phyloP scores from a whole-genome alignment of 1,140 invertebrate genomes.

The Papilio helenus region DNA sequence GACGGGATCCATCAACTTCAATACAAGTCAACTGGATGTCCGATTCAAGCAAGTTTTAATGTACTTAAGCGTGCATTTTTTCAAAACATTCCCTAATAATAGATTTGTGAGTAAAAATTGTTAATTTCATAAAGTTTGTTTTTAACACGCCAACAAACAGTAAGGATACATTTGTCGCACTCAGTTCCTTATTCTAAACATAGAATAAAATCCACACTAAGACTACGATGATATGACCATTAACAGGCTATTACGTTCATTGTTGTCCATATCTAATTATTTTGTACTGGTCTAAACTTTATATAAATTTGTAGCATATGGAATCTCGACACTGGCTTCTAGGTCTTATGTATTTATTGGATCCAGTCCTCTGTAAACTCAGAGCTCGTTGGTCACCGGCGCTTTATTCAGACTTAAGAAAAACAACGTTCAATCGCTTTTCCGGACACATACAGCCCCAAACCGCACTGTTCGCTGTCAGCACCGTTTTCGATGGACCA shows the following conservation, averaged over 20 bases:
- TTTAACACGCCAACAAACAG: neutral
- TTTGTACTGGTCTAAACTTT: neutral
- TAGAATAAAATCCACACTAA: too few species aligned
- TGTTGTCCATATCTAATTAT: neutral
- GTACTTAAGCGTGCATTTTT: conserved; percentile 62
- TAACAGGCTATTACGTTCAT: neutral
- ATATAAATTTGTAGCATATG: conserved; percentile 54
- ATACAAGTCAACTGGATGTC: conserved; percentile 59
- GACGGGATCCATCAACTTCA: conserved; percentile 60
- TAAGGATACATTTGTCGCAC: too few species aligned
- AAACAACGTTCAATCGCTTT: conserved; percentile 56
- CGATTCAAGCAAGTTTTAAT: conserved; percentile 70
- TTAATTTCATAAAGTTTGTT: neutral
- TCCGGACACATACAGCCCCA: too few species aligned
- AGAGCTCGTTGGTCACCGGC: conserved; percentile 60
- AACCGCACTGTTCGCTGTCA: too few species aligned
- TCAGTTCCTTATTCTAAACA: too few species aligned
- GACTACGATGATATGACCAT: too few species aligned
- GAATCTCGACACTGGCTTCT: conserved; percentile 62
- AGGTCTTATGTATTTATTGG: conserved; percentile 69
- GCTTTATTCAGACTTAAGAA: conserved; percentile 63
- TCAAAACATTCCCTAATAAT: conserved; percentile 59
- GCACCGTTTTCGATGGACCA: too few species aligned
- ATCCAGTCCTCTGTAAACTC: conserved; percentile 58
- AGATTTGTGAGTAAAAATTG: conserved; percentile 58